Evolutionary conservation across 2,797 vertebrate genomes (phyloP), one percentile per base, ranked within the genome.

Genomic region (Lithobates pipiens): DNA sequence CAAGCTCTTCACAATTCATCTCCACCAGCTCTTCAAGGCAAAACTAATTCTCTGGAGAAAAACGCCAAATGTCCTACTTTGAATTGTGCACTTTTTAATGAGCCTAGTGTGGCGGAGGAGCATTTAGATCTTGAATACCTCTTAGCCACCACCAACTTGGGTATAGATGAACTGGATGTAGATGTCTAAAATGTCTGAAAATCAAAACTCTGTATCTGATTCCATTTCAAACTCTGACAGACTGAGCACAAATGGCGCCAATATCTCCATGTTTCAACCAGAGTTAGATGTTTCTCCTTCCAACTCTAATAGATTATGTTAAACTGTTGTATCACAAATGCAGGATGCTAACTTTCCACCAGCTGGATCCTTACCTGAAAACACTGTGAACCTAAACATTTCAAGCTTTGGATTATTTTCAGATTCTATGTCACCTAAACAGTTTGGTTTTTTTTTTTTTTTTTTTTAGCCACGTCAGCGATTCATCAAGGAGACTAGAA

Each of bases 291-390:
- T 23, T 13, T 72, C 76, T 6, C 68, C 63, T 21, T 10, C 77
- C 29, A 44, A 25, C 18, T 61, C 29, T 15, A 44, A 36, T 7
- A 61, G 42, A 4, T 75, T 46, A 21, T 11, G 50, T 71, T 0
- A 85, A 80, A n/a, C 75, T 89, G 18, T 88, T 71, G 36, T 88
- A 85, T n/a, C 82, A 85, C 0, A 89, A 86, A 13, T 86, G 76
- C 13, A 77, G 65, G 25, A 86, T 9, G 13, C 21, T 57, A 0
- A 2, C 3, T 50, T 39, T 4, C 7, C 63, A 21, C 67, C 85
- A 77, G 7, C 65, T 23, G 3, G 27, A 39, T n/a, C 88, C 44
- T n/a, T 34, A 68, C 76, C 32, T 42, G 74, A 76, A 61, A 67
- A 79, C 57, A 65, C 70, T 42, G 75, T 46, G 34, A 69, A 27